A percentile compares a stretch with the other conserved stretches of the same genome.
phyloP scores from a whole-genome alignment of 2,797 vertebrate species.

The Choloepus didactylus region DNA sequence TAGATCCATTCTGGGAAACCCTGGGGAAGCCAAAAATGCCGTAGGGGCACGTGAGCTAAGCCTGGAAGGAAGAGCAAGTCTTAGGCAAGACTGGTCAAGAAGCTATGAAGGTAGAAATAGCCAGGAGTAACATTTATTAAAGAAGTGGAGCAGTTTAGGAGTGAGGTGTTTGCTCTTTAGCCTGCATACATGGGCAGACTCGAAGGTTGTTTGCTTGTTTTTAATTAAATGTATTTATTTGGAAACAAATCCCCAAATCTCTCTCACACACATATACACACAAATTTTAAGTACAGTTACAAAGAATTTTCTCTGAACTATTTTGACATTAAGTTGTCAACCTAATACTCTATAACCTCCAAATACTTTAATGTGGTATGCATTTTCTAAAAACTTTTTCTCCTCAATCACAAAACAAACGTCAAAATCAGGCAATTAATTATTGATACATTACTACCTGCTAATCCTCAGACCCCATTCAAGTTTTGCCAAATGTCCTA shows the following conservation, averaged over 20 bases:
- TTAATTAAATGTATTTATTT: slow-evolving; percentile 43
- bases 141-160: not conserved
- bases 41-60: not conserved
- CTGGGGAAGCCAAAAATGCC: not conserved
- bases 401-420: slow-evolving; percentile 8
- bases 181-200: not conserved
- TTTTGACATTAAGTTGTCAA: slow-evolving; percentile 19
- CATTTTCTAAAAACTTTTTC: not conserved
- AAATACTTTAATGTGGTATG: not conserved
- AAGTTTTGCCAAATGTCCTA: not conserved
- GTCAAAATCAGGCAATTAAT: not conserved
- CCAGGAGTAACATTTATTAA: not conserved
- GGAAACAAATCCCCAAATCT: slow-evolving; percentile 37
- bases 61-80: not conserved
- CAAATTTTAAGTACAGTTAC: not conserved
- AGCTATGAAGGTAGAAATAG: not conserved
- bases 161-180: not conserved
- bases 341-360: not conserved
- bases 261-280: no score
- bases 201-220: not conserved
- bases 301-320: not conserved
- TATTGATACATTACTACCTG: not conserved
- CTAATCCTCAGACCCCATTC: not conserved
- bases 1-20: not conserved
- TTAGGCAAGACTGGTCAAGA: not conserved